These are phyloP conservation scores for Agrilus planipennis DNA, from an alignment of 1,140 invertebrate genomes.

Conservation along the genomic window DNA sequence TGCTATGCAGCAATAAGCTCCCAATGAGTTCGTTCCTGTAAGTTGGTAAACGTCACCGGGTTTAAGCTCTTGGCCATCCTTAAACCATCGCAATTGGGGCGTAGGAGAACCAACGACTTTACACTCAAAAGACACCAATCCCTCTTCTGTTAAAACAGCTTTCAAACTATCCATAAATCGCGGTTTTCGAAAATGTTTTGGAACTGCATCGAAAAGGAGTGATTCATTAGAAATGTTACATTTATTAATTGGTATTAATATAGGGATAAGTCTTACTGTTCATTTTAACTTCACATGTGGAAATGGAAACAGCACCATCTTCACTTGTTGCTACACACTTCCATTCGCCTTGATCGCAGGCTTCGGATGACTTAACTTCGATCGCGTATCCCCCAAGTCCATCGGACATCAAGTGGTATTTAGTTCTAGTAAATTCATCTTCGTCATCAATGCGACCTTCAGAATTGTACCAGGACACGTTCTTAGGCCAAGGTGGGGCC, in stretches of 20 bases:
- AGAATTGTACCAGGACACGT: slow-evolving; percentile 73
- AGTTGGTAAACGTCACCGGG: slow-evolving; percentile 86
- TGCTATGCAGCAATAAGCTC: slow-evolving; percentile 85
- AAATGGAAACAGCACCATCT: slow-evolving; percentile 58
- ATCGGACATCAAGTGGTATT: slow-evolving; percentile 63
- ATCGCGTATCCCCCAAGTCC: slow-evolving; percentile 67
- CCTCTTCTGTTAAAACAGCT: slow-evolving; percentile 80
- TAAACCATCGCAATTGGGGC: slow-evolving; percentile 75
- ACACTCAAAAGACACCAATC: slow-evolving; percentile 83
- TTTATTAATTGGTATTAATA: slow-evolving; percentile 9
- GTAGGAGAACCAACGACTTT: slow-evolving; percentile 86
- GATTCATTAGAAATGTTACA: background rate
- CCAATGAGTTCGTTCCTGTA: slow-evolving; percentile 67
- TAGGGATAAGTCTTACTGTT: slow-evolving; percentile 46
- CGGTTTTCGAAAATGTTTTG: slow-evolving; percentile 79
- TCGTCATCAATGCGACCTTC: slow-evolving; percentile 57
- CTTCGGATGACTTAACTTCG: slow-evolving; percentile 59
- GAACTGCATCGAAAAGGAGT: slow-evolving; percentile 49
- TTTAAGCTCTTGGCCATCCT: slow-evolving; percentile 81
- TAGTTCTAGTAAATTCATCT: slow-evolving; percentile 39
- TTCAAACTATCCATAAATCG: slow-evolving; percentile 79
- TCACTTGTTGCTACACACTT: slow-evolving; percentile 68
- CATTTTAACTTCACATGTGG: slow-evolving; percentile 58
- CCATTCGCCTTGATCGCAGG: slow-evolving; percentile 76
- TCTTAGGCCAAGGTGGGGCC: slow-evolving; percentile 70